Percentiles rank a stretch among this genome's conserved stretches.
These are phyloP conservation scores for Rhinatrema bivittatum DNA, from an alignment of 2,797 vertebrate species.

Conservation along the genomic window DNA sequence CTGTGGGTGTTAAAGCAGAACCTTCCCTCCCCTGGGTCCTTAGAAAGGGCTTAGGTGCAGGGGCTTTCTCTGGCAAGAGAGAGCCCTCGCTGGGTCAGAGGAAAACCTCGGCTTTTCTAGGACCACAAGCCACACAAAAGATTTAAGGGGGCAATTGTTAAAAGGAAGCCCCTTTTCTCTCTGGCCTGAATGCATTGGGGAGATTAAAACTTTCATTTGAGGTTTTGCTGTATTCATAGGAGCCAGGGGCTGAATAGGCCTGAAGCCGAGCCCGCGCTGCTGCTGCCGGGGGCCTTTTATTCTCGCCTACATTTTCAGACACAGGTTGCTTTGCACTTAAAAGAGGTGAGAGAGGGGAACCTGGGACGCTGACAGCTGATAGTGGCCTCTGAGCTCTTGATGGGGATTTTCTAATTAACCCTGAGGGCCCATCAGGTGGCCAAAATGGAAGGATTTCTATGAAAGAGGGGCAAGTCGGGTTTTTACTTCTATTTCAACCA, in stretches of 20 bases:
- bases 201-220: constrained; percentile 82
- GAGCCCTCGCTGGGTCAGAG: constrained; percentile 64
- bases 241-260: constrained; percentile 55
- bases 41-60: constrained; percentile 62
- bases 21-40: constrained; percentile 38
- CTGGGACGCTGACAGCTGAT: constrained; percentile 70
- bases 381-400: constrained; percentile 65
- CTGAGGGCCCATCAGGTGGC: constrained; percentile 57
- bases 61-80: constrained; percentile 55
- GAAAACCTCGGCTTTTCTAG: constrained; percentile 68
- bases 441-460: constrained; percentile 50
- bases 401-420: constrained; percentile 74
- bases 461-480: constrained; percentile 52
- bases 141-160: constrained; percentile 72
- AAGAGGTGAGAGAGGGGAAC: constrained; percentile 59
- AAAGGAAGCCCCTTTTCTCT: constrained; percentile 76
- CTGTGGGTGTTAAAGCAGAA: constrained; percentile 44
- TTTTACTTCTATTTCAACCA: constrained; percentile 22
- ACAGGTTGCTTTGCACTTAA: constrained; percentile 74
- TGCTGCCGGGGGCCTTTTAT: constrained; percentile 65
- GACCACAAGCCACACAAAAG: constrained; percentile 63
- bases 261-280: constrained; percentile 55
- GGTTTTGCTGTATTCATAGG: constrained; percentile 78
- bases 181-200: constrained; percentile 60
- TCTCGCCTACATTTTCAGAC: constrained; percentile 60